Conservation (phyloP, 2,113 vertebrate species). For the human (Homo sapiens) region GRCh38 chr16:81489501-81490000, state of each 20-base stretch:
- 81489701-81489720: neutral
- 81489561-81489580: neutral
- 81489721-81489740: neutral
- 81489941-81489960: conserved; percentile 71
- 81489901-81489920: neutral
- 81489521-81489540: neutral
- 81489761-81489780: neutral
- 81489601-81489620: rapidly evolving
- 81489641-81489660: neutral
- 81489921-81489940: neutral
- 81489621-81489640: neutral
- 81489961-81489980: conserved; percentile 70
- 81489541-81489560: neutral
- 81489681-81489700: neutral
- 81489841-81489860: neutral
- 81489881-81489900: neutral
- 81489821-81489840: neutral
- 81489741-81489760: neutral
- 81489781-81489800: neutral
- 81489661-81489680: neutral
- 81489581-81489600: neutral
- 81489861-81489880: neutral
- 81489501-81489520: neutral
- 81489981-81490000: conserved; percentile 74
- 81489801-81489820: neutral